These are phyloP conservation scores for Monodelphis domestica DNA, from an alignment of 2,797 vertebrate species.

Conservation along the genomic window DNA sequence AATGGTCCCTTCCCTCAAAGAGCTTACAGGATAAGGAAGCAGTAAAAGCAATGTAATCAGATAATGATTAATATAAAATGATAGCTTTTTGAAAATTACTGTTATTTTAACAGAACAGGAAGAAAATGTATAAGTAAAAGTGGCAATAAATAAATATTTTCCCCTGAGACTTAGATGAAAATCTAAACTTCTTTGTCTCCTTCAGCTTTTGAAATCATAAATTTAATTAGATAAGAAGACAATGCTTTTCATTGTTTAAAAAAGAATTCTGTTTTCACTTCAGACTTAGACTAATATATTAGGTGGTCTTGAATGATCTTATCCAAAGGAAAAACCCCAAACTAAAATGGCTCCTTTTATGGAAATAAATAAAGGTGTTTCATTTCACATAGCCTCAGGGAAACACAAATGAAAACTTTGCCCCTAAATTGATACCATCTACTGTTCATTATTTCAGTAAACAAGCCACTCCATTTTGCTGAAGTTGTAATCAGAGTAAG, in stretches of 20 bases:
- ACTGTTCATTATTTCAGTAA: constrained; percentile 76
- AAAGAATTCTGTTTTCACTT: constrained; percentile 49
- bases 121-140: constrained; percentile 44
- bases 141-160: constrained; percentile 34
- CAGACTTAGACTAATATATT: constrained; percentile 47
- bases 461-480: constrained; percentile 64
- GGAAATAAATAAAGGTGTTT: constrained; percentile 70
- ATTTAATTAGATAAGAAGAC: constrained; percentile 53
- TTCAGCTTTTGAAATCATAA: constrained; percentile 53
- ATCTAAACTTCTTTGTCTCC: neutral
- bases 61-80: constrained; percentile 13
- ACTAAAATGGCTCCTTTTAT: constrained; percentile 66
- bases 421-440: constrained; percentile 70
- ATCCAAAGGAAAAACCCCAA: constrained; percentile 62
- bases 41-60: neutral
- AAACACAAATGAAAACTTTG: constrained; percentile 77
- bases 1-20: neutral
- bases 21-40: neutral
- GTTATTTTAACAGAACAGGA: constrained; percentile 25
- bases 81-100: constrained; percentile 55
- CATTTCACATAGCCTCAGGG: constrained; percentile 72
- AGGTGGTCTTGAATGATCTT: constrained; percentile 65
- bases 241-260: constrained; percentile 48
- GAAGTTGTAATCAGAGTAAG: constrained; percentile 65
- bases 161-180: constrained; percentile 36